phyloP scores from a whole-genome alignment of 1,140 invertebrate genomes.

The Heliconius congener region DNA sequence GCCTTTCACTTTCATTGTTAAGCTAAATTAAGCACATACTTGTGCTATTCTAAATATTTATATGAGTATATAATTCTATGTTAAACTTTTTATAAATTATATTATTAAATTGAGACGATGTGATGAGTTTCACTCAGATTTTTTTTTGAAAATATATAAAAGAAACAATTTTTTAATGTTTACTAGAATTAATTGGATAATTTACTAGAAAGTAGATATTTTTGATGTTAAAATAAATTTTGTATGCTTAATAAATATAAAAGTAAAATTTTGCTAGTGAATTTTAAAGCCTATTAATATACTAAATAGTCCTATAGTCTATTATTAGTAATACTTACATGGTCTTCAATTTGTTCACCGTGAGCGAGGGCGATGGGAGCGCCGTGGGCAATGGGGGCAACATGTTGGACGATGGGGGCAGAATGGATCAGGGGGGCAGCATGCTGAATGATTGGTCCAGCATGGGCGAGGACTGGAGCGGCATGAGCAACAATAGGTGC shows the following conservation, averaged over 20 bases:
- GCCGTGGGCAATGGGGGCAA: conserved; percentile 42
- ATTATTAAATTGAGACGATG: too few species aligned
- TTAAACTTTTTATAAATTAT: not conserved
- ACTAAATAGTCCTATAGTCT: conserved; percentile 8
- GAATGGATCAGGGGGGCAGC: conserved; percentile 54
- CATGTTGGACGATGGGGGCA: conserved; percentile 55
- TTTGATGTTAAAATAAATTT: too few species aligned
- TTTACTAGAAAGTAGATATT: too few species aligned
- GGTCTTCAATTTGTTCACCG: conserved; percentile 56
- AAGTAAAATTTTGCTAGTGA: too few species aligned
- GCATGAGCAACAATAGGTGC: conserved; percentile 49
- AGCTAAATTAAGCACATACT: conserved; percentile 29
- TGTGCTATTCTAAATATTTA: not conserved
- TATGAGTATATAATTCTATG: conserved; percentile 19
- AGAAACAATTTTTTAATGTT: too few species aligned
- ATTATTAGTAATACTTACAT: conserved; percentile 55
- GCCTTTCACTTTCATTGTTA: conserved; percentile 74
- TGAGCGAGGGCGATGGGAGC: conserved; percentile 51
- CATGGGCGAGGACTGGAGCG: conserved; percentile 50
- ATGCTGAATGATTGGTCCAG: conserved; percentile 48
- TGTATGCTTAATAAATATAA: too few species aligned
- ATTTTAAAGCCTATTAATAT: not conserved
- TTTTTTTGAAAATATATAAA: too few species aligned
- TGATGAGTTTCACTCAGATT: too few species aligned
- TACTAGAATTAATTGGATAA: too few species aligned